phyloP scores from a whole-genome alignment of 1,140 invertebrate species.

The Pararge aegeria region DNA sequence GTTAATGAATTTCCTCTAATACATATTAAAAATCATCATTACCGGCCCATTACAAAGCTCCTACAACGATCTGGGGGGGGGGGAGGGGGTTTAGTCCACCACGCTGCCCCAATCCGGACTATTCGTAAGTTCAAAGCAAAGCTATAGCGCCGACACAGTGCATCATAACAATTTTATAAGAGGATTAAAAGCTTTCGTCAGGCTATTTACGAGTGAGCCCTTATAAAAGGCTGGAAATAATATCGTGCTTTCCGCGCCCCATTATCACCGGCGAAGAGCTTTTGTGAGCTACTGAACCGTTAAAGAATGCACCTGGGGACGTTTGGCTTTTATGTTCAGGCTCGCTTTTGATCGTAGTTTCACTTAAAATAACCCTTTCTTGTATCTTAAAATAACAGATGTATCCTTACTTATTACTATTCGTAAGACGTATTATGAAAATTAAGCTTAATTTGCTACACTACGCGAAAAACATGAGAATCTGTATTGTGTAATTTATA shows the following conservation, averaged over 20 bases:
- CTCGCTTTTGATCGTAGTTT: background rate
- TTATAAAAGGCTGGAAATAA: conserved; percentile 9
- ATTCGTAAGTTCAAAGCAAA: background rate
- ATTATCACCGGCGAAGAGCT: conserved; percentile 13
- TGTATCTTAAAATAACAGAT: no score
- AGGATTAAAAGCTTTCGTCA: conserved; percentile 6
- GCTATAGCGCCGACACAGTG: background rate
- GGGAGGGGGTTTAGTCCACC: no score
- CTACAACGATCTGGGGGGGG: no score
- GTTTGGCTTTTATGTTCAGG: conserved; percentile 3
- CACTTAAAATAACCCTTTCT: background rate
- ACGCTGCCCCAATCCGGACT: no score
- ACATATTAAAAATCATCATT: no score
- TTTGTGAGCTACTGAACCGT: conserved; percentile 15
- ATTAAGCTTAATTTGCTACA: no score
- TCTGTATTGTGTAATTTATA: no score
- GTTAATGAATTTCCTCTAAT: no score
- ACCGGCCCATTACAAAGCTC: no score
- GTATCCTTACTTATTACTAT: no score
- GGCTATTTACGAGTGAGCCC: background rate
- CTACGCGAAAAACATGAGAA: no score
- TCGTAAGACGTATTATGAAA: no score
- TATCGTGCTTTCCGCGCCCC: conserved; percentile 7
- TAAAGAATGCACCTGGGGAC: conserved; percentile 19
- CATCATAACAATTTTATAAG: conserved; percentile 6